These are phyloP conservation scores for Dolichopus griseipennis DNA, from an alignment of 2,888 invertebrate genomes.

Conservation along the genomic window DNA sequence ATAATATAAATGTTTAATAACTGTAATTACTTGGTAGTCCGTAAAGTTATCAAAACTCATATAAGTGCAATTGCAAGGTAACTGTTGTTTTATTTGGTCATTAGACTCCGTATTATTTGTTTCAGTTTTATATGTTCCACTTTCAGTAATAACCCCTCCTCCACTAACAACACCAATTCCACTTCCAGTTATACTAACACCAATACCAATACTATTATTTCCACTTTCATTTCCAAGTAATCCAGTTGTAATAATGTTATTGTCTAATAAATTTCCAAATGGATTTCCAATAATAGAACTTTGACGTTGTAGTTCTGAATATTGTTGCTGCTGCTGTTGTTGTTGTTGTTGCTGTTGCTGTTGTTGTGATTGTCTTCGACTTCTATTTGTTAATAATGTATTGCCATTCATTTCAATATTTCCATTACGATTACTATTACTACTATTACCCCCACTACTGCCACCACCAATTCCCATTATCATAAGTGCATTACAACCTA, in stretches of 20 bases:
- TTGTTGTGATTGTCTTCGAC: constrained; percentile 14
- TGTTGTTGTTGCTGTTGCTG: constrained; percentile 19
- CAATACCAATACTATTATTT: neutral
- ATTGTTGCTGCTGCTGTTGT: constrained; percentile 12
- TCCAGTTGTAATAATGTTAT: neutral
- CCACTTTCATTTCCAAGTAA: neutral
- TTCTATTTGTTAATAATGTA: neutral
- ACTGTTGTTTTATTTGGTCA: constrained; percentile 22
- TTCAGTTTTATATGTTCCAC: constrained; percentile 8
- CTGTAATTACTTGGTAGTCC: constrained; percentile 39
- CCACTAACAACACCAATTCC: constrained; percentile 17
- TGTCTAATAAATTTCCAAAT: neutral
- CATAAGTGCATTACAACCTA: constrained; percentile 25
- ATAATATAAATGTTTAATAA: neutral
- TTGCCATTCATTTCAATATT: constrained; percentile 3
- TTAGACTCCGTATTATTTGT: constrained; percentile 10
- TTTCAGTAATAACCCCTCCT: too few species aligned
- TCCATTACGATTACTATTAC: neutral
- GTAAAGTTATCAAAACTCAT: constrained; percentile 42
- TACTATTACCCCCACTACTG: constrained; percentile 18
- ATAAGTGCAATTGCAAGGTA: constrained; percentile 35
- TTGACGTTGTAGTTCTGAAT: neutral
- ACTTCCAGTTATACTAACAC: constrained; percentile 14
- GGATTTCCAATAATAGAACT: neutral
- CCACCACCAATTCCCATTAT: constrained; percentile 24